Percentiles rank a stretch among this genome's conserved stretches.
These are phyloP conservation scores for Okapia johnstoni DNA, from an alignment of 2,113 vertebrate genomes.

Conservation along the genomic window DNA sequence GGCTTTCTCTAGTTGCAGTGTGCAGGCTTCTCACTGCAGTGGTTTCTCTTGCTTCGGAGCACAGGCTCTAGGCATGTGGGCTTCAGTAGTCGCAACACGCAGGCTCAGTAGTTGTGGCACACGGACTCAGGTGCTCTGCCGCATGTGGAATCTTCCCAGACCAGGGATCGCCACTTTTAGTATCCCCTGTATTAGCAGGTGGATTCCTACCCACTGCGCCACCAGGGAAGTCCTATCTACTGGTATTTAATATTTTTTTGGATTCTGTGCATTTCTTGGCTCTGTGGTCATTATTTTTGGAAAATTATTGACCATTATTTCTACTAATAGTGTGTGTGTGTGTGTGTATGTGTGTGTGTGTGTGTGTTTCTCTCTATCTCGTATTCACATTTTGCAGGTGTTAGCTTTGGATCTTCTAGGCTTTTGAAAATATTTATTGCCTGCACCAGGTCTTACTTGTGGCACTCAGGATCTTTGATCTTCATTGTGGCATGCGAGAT, in stretches of 20 bases:
- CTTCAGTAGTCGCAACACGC: neutral
- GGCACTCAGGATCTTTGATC: neutral
- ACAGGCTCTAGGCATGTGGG: neutral
- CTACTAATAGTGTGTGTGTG: neutral
- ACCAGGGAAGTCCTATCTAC: neutral
- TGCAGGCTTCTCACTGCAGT: neutral
- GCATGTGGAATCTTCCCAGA: neutral
- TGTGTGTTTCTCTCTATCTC: neutral
- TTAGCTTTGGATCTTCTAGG: neutral
- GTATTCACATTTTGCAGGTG: neutral
- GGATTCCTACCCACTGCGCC: neutral
- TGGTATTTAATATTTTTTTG: neutral
- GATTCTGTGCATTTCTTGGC: neutral
- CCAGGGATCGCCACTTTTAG: neutral
- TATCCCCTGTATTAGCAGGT: neutral
- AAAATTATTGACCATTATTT: neutral
- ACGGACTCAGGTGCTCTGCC: neutral
- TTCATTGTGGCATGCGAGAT: neutral
- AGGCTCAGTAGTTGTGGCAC: neutral
- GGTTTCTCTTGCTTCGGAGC: neutral
- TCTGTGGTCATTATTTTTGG: neutral
- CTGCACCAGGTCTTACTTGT: neutral
- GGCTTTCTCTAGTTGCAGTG: neutral
- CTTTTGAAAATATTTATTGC: neutral
- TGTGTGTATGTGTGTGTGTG: neutral